phyloP scores from a whole-genome alignment of 2,888 invertebrate genomes.

The Xylocampa areola region DNA sequence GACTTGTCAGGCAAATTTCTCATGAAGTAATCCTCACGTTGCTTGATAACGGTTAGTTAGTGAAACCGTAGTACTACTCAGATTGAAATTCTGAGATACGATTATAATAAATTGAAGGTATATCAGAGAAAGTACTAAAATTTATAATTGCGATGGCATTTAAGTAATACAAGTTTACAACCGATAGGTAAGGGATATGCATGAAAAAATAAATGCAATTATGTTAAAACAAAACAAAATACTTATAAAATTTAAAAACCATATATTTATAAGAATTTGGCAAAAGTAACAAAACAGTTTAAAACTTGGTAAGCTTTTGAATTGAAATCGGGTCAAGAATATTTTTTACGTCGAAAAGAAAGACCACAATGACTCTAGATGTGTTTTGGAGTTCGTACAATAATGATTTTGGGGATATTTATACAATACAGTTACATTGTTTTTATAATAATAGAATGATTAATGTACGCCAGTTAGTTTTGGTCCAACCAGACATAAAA shows the following conservation, averaged over 20 bases:
- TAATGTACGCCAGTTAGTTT: not conserved
- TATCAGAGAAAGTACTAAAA: no score
- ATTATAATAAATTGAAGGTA: not conserved
- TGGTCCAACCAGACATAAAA: not conserved
- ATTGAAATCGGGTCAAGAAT: conserved; percentile 49
- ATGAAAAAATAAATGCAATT: conserved; percentile 27
- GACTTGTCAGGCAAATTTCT: conserved; percentile 13
- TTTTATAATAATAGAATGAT: conserved; percentile 9
- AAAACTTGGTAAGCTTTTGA: conserved; percentile 32
- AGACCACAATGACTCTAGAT: conserved; percentile 15
- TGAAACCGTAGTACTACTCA: not conserved
- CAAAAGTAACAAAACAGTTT: conserved; percentile 38
- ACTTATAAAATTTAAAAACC: conserved; percentile 19
- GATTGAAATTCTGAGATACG: not conserved
- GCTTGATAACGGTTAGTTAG: not conserved
- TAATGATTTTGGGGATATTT: not conserved
- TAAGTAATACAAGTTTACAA: not conserved
- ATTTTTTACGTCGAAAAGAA: conserved; percentile 29
- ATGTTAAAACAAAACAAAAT: conserved; percentile 33
- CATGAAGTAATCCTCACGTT: conserved; percentile 14
- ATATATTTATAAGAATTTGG: conserved; percentile 29
- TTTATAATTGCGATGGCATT: not conserved
- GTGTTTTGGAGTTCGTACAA: conserved; percentile 7
- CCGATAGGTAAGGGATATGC: not conserved
- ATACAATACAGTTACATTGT: not conserved